Percentiles rank a stretch among this genome's conserved stretches.
Conservation (phyloP, 2,888 invertebrate species). For the Limnephilus auricula region DNA sequence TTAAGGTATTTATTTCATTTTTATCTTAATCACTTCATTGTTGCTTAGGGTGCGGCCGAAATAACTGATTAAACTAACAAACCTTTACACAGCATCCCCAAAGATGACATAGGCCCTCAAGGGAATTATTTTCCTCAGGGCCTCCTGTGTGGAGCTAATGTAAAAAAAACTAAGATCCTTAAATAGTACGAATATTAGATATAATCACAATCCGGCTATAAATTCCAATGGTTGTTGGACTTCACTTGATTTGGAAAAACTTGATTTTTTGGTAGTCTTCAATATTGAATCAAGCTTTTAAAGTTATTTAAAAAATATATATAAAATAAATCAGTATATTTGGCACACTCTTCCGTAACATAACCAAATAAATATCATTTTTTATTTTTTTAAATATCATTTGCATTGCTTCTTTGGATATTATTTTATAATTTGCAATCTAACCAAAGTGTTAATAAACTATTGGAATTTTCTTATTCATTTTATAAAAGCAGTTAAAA, state of each 20-base stretch:
- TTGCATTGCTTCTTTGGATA: background rate
- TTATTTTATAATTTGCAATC: constrained; percentile 20
- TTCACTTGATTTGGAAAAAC: no score
- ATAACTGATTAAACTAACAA: background rate
- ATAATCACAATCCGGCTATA: background rate
- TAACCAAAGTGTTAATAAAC: background rate
- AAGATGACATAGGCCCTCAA: no score
- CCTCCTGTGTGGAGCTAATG: no score
- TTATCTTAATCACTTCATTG: constrained; percentile 8
- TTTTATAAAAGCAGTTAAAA: background rate
- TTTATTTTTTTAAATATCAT: background rate
- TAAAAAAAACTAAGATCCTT: no score
- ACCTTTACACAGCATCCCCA: no score
- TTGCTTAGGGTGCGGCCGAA: background rate
- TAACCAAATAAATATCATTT: background rate
- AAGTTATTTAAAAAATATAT: background rate
- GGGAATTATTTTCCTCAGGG: no score
- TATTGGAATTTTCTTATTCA: background rate
- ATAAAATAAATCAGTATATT: background rate
- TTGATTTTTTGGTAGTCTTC: no score
- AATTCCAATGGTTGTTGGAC: no score
- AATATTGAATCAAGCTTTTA: background rate
- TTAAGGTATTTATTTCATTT: constrained; percentile 36
- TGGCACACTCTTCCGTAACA: background rate
- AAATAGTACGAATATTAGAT: background rate